Base-by-base conservation (phyloP, 1,140 invertebrate species). In the Mercenaria mercenaria region DNA sequence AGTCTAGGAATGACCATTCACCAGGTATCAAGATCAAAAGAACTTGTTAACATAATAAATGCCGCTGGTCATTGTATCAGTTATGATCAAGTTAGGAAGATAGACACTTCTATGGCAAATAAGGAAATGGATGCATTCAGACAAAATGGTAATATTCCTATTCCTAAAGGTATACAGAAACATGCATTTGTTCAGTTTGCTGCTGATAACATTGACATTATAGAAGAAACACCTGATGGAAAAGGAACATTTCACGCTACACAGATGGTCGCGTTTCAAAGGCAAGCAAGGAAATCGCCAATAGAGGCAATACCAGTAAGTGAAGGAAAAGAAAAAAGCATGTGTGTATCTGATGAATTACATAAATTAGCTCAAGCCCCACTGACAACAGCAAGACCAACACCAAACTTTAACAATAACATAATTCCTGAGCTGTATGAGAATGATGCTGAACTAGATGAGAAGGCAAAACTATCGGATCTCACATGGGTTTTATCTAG, bases 181-280 rank as follows among this genome's bases (percentile, higher is more conserved):
- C n/a, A 50, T 20, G 4, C 23, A 13, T 37, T 76, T 76, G 26
- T 56, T 50, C 32, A 74, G 20, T 86, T 74, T n/a, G 4, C 82
- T 13, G 20, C 4, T 13, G 39, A 84, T 61, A 84, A 86, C 37
- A 72, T 76, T 74, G 83, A 86, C 32, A 86, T 86, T n/a, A n/a
- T n/a, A n/a, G n/a, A n/a, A n/a, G n/a, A n/a, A n/a, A n/a, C n/a
- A n/a, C n/a, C n/a, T n/a, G n/a, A n/a, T n/a, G n/a, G n/a, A n/a
- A n/a, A 86, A 76, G 67, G 67, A 26, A 83, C 23, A 18, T 50
- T 83, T 34, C 64, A 83, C 34, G 52, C 41, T 23, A 83, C 56
- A 64, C 81, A 47, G 29, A 56, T 83, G 26, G 81, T 32, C 26
- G 15, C 26, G 20, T 81, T 0, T 59, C 81, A 83, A 59, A 29